phyloP scores from a whole-genome alignment of 2,113 vertebrate species.

The Oncorhynchus masou region DNA sequence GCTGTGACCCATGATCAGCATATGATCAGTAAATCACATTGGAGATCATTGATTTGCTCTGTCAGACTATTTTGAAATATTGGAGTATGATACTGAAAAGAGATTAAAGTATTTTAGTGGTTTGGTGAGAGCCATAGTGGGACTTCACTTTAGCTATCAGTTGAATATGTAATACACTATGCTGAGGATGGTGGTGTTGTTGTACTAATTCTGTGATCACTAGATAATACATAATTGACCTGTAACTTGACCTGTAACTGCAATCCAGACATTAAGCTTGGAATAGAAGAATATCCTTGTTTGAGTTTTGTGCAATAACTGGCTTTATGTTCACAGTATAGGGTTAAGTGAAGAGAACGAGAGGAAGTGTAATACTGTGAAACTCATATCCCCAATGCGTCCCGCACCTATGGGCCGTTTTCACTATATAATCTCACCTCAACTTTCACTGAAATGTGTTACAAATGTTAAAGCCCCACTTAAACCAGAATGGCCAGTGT shows the following conservation, averaged over 20 bases:
- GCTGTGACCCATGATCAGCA: not conserved
- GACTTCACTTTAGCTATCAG: too few species aligned
- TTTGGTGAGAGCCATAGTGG: too few species aligned
- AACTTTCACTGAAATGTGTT: constrained; percentile 20
- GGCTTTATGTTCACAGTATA: not conserved
- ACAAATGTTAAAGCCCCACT: not conserved
- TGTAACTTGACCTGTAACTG: too few species aligned
- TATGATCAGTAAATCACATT: not conserved
- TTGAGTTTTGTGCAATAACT: not conserved
- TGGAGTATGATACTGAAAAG: not conserved
- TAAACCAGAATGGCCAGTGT: not conserved
- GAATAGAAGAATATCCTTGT: not conserved
- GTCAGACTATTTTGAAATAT: not conserved
- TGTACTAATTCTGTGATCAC: not conserved
- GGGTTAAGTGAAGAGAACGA: not conserved
- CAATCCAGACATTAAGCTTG: too few species aligned
- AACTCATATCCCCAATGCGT: not conserved
- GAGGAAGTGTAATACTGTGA: not conserved
- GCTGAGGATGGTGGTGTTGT: not conserved
- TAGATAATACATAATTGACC: not conserved
- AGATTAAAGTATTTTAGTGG: not conserved
- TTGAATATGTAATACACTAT: not conserved
- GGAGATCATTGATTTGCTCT: not conserved
- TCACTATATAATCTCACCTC: constrained; percentile 26
- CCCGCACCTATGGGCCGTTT: constrained; percentile 10